Percentiles rank a stretch among this genome's conserved stretches.
Evolutionary conservation across 2,113 vertebrate genomes (phyloP).

Genomic region (Pluvialis apricaria): DNA sequence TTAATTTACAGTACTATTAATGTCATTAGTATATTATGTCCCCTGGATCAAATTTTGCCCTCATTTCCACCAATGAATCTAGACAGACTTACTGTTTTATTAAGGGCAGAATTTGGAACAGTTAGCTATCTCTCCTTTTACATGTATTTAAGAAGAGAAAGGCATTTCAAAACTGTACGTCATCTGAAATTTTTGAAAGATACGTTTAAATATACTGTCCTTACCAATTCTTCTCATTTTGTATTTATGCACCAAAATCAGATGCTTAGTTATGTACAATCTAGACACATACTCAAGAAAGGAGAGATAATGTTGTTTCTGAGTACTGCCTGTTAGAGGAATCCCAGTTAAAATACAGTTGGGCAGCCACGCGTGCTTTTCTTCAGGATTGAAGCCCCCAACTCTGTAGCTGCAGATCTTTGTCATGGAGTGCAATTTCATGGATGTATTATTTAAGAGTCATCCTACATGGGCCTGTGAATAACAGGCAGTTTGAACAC

Average conservation of each 20-base stretch:
- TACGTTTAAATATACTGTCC: background rate
- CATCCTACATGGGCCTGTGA: background rate
- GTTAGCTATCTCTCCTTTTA: background rate
- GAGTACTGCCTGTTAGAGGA: background rate
- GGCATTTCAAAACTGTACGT: background rate
- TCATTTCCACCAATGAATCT: background rate
- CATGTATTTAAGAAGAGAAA: background rate
- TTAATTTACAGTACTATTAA: background rate
- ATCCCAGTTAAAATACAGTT: background rate
- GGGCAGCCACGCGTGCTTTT: rapidly evolving
- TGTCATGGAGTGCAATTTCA: background rate
- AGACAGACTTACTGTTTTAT: background rate
- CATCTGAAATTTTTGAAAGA: background rate
- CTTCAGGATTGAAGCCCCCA: background rate
- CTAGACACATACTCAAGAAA: background rate
- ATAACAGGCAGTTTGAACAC: background rate
- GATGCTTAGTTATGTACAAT: background rate
- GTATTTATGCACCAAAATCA: background rate
- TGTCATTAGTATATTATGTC: background rate
- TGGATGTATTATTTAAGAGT: background rate
- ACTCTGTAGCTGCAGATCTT: background rate
- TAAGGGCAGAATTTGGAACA: constrained; percentile 1
- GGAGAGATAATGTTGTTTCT: background rate
- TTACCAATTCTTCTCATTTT: background rate
- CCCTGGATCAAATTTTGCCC: background rate